Conservation (phyloP, 2,797 vertebrate genomes). For the Intellagama lesueurii region DNA sequence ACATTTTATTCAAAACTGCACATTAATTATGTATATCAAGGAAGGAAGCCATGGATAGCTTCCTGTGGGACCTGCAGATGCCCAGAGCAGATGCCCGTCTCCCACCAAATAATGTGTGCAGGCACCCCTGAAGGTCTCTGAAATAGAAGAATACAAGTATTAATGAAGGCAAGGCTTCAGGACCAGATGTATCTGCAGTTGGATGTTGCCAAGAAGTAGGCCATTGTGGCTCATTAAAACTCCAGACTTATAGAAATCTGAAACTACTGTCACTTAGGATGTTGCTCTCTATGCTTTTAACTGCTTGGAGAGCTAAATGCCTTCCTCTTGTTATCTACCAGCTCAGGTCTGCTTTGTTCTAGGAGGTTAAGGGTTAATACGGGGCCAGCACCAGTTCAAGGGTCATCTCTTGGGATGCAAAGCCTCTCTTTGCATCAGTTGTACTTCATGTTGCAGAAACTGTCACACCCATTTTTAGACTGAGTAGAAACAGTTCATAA, state of each 20-base stretch:
- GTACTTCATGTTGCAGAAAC: neutral
- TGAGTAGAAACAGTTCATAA: neutral
- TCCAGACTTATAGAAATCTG: too few species aligned
- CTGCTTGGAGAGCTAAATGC: neutral
- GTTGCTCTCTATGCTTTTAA: too few species aligned
- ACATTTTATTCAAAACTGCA: constrained; percentile 2
- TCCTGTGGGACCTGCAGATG: neutral
- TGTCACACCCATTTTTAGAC: neutral
- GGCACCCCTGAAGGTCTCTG: neutral
- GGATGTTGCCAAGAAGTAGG: too few species aligned
- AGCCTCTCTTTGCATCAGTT: neutral
- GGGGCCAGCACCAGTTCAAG: neutral
- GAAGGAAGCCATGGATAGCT: neutral
- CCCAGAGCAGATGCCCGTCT: neutral
- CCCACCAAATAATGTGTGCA: neutral
- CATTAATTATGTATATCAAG: neutral
- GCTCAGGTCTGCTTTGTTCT: neutral
- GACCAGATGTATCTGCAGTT: neutral
- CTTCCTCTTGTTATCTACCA: neutral
- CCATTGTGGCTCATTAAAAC: too few species aligned
- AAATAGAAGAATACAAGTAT: neutral
- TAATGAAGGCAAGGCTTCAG: neutral
- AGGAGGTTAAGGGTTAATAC: neutral
- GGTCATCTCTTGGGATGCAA: neutral
- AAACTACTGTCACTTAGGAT: too few species aligned